Evolutionary conservation across 2,113 vertebrate species (phyloP).

Genomic region (Chinchilla lanigera): DNA sequence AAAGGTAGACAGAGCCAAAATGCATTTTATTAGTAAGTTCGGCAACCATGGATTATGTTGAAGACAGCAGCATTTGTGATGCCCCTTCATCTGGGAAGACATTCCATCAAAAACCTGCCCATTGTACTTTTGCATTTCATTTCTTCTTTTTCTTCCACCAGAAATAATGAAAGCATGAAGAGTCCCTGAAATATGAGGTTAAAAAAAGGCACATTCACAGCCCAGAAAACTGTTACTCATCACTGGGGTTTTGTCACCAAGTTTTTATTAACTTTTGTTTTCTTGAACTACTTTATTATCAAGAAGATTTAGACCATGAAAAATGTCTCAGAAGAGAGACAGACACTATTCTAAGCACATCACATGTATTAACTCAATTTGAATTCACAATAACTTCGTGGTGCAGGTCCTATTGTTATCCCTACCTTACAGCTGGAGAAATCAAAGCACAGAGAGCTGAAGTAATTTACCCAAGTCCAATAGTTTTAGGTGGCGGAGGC

Average conservation of each 20-base stretch:
- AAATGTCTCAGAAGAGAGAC: slow-evolving; percentile 34
- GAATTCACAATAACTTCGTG: background rate
- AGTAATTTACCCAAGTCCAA: background rate
- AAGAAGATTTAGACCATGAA: slow-evolving; percentile 9
- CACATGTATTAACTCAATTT: slow-evolving; percentile 40
- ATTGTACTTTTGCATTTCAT: slow-evolving; percentile 46
- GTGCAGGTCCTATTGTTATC: background rate
- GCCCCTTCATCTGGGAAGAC: slow-evolving; percentile 16
- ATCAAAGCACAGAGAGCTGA: slow-evolving; percentile 5
- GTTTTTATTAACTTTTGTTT: slow-evolving; percentile 59
- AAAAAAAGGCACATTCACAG: slow-evolving; percentile 8
- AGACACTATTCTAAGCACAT: slow-evolving; percentile 19
- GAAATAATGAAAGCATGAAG: slow-evolving; percentile 56
- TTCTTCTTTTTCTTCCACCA: slow-evolving; percentile 42
- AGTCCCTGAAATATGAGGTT: slow-evolving; percentile 23
- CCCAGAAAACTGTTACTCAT: slow-evolving; percentile 57
- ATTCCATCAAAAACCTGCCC: slow-evolving; percentile 34
- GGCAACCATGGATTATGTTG: background rate
- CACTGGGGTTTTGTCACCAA: background rate
- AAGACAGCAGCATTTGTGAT: background rate
- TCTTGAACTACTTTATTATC: slow-evolving; percentile 60
- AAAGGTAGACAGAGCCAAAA: slow-evolving; percentile 50
- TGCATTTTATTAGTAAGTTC: slow-evolving; percentile 40
- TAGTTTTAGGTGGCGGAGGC: background rate
- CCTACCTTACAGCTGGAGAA: background rate